Conservation (phyloP, 2,888 invertebrate genomes). For the Rotaria magnacalcarata region DNA sequence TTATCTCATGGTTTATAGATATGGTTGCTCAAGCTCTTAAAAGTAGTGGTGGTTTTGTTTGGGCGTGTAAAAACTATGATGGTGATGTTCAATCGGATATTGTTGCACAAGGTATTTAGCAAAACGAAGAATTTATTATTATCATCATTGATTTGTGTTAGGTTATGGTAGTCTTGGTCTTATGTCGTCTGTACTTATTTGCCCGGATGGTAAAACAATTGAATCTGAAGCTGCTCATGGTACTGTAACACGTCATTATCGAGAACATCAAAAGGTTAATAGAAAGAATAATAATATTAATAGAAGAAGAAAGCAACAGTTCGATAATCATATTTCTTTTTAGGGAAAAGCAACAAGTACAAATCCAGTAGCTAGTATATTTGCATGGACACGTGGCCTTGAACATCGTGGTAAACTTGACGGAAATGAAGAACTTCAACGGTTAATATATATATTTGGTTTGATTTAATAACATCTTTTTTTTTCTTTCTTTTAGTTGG, state of each 20-base stretch:
- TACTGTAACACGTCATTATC: slow-evolving; percentile 65
- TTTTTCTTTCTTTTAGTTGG: slow-evolving; percentile 62
- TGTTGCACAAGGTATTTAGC: slow-evolving; percentile 68
- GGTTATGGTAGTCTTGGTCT: slow-evolving; percentile 74
- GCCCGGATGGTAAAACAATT: slow-evolving; percentile 65
- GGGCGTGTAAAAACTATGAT: slow-evolving; percentile 88
- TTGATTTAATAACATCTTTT: neutral
- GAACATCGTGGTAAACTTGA: slow-evolving; percentile 78
- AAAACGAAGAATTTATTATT: slow-evolving; percentile 47
- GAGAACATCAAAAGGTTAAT: slow-evolving; percentile 71
- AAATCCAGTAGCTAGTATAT: slow-evolving; percentile 83
- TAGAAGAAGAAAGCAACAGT: neutral
- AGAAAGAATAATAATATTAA: neutral
- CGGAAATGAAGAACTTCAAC: slow-evolving; percentile 69
- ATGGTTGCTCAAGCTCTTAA: slow-evolving; percentile 83
- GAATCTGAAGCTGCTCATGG: slow-evolving; percentile 66
- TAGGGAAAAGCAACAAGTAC: slow-evolving; percentile 76
- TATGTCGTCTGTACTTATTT: slow-evolving; percentile 65
- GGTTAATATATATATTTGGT: slow-evolving; percentile 52
- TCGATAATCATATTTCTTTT: neutral
- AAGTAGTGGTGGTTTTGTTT: slow-evolving; percentile 78
- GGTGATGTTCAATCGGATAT: slow-evolving; percentile 85
- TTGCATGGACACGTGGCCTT: slow-evolving; percentile 81
- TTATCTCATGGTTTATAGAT: slow-evolving; percentile 55
- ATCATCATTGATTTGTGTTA: slow-evolving; percentile 50